A percentile compares a stretch with the other conserved stretches of the same genome.
Conservation (phyloP, 2,888 invertebrate species). For the Sarcophaga caerulescens region DNA sequence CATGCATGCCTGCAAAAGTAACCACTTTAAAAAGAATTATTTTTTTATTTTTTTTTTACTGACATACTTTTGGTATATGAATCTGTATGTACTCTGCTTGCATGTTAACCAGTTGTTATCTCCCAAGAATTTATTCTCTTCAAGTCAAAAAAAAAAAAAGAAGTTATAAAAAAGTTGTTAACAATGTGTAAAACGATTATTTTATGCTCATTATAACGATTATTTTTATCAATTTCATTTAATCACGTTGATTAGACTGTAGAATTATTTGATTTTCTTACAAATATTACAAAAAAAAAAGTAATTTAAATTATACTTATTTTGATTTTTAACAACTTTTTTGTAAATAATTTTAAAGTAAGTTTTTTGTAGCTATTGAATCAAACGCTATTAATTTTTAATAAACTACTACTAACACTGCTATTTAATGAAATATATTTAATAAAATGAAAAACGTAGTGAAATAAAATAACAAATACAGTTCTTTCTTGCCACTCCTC, state of each 20-base stretch:
- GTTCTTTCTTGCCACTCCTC: conserved; percentile 89
- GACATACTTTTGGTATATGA: too few species aligned
- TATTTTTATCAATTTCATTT: background rate
- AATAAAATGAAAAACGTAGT: conserved; percentile 74
- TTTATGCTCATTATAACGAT: too few species aligned
- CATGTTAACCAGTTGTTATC: too few species aligned
- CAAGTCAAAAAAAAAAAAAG: background rate
- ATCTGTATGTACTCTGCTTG: too few species aligned
- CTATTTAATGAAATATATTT: conserved; percentile 35
- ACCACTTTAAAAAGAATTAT: too few species aligned
- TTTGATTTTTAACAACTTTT: conserved; percentile 29
- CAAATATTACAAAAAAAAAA: background rate
- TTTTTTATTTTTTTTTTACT: too few species aligned
- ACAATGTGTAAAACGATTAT: too few species aligned
- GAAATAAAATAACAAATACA: conserved; percentile 82
- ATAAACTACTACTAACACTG: conserved; percentile 36
- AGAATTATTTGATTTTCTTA: background rate
- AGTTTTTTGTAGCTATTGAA: conserved; percentile 48
- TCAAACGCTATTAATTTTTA: conserved; percentile 47
- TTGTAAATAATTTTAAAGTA: conserved; percentile 46
- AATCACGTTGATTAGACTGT: background rate
- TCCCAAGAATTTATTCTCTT: background rate
- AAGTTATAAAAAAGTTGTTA: conserved; percentile 3
- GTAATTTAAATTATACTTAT: background rate
- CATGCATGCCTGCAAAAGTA: too few species aligned